Evolutionary conservation across 2,113 vertebrate species (phyloP).

Genomic region (Grammomys dolichurus): DNA sequence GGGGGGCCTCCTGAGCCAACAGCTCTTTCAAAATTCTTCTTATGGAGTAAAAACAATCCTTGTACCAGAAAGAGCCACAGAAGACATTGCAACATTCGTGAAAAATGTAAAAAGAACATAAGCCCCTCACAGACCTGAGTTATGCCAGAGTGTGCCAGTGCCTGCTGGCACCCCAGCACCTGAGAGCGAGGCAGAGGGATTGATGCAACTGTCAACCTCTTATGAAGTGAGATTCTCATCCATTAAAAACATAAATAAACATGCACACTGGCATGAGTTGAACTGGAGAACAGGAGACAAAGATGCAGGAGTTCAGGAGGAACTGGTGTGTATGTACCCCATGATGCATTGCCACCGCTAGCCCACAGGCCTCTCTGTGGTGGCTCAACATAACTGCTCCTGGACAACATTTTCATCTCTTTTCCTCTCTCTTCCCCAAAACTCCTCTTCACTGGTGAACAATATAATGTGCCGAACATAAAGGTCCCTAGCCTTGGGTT

Average conservation of each 20-base stretch:
- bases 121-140: neutral
- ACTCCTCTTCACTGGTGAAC: neutral
- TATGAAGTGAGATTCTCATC: neutral
- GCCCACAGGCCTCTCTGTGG: neutral
- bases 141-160: no score
- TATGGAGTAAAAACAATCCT: neutral
- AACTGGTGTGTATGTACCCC: neutral
- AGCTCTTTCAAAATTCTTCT: conserved; percentile 15
- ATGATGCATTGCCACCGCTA: no score
- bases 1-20: neutral
- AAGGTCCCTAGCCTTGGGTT: neutral
- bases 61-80: conserved; percentile 19
- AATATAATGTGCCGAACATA: neutral
- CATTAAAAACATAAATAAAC: neutral
- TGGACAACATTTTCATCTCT: neutral
- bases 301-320: neutral
- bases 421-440: neutral
- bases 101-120: neutral
- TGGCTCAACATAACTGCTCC: no score
- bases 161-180: neutral
- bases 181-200: neutral
- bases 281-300: neutral
- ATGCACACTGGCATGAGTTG: neutral
- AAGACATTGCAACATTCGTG: neutral
- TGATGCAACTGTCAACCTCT: no score